A percentile compares a stretch with the other conserved stretches of the same genome.
phyloP scores from a whole-genome alignment of 1,140 invertebrate species.

The Hycleus phaleratus region DNA sequence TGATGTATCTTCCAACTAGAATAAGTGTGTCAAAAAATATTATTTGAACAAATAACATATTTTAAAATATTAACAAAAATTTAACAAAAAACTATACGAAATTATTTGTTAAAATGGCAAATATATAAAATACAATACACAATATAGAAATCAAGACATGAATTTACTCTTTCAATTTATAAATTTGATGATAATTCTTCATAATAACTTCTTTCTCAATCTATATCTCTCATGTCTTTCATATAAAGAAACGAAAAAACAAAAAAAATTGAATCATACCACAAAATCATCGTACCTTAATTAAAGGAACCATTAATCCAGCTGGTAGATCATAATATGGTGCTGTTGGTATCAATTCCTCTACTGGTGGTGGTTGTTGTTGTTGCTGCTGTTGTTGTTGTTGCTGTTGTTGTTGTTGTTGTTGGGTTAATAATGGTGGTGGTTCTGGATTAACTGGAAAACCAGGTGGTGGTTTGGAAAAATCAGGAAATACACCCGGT shows the following conservation, averaged over 20 bases:
- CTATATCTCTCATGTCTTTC: too few relatives aligned
- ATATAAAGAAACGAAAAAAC: not conserved
- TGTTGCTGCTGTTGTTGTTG: too few relatives aligned
- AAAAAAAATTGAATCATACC: not conserved
- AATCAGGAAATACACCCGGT: slow-evolving; percentile 58
- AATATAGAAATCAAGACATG: not conserved
- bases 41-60: slow-evolving; percentile 6
- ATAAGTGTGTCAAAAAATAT: slow-evolving; percentile 30
- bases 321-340: slow-evolving; percentile 96
- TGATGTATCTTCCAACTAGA: slow-evolving; percentile 77
- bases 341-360: slow-evolving; percentile 79
- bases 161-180: not conserved
- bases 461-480: slow-evolving; percentile 77
- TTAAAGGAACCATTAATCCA: slow-evolving; percentile 88
- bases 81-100: too few relatives aligned
- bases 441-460: slow-evolving; percentile 52
- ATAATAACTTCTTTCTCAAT: too few relatives aligned
- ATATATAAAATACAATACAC: too few relatives aligned
- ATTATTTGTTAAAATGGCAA: too few relatives aligned
- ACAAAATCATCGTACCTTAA: slow-evolving; percentile 57
- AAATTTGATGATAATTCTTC: too few relatives aligned
- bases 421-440: too few relatives aligned
- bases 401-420: too few relatives aligned
- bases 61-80: too few relatives aligned
- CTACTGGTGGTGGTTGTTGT: slow-evolving; percentile 32